Conservation (phyloP, 2,888 invertebrate species). For the Buathra laborator region DNA sequence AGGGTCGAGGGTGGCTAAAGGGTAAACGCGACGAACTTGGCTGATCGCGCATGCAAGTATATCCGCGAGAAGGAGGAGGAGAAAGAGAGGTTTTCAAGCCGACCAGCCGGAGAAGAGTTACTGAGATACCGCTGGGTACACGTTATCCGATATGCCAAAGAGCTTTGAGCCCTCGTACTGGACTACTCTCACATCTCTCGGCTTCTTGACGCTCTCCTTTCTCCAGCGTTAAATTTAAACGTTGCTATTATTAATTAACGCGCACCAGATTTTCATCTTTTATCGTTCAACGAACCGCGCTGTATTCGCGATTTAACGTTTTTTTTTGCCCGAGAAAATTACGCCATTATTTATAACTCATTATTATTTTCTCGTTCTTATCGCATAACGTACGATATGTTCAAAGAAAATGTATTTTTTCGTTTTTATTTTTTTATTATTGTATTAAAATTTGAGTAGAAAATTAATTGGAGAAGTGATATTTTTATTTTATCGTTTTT, state of each 20-base stretch:
- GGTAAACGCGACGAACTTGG: constrained; percentile 33
- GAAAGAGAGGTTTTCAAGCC: constrained; percentile 2
- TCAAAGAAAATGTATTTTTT: neutral
- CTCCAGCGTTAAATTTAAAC: constrained; percentile 40
- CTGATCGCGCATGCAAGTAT: constrained; percentile 39
- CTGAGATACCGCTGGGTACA: constrained; percentile 13
- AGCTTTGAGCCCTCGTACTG: neutral
- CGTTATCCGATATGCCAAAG: constrained; percentile 14
- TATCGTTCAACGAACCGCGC: constrained; percentile 20
- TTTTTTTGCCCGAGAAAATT: neutral
- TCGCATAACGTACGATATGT: neutral
- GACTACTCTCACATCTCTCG: neutral
- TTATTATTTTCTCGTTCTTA: neutral
- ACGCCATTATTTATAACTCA: neutral
- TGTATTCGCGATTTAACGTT: neutral
- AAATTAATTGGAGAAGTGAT: no score
- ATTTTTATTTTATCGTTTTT: no score
- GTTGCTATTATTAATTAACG: constrained; percentile 23
- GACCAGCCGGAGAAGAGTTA: constrained; percentile 28
- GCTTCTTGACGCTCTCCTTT: neutral
- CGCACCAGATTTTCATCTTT: constrained; percentile 28
- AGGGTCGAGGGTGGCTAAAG: constrained; percentile 58
- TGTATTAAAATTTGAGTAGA: neutral
- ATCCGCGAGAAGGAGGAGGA: neutral
- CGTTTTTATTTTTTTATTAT: neutral